Evolutionary conservation across 1,140 invertebrate species (phyloP).

Genomic region (Trichonephila inaurata): DNA sequence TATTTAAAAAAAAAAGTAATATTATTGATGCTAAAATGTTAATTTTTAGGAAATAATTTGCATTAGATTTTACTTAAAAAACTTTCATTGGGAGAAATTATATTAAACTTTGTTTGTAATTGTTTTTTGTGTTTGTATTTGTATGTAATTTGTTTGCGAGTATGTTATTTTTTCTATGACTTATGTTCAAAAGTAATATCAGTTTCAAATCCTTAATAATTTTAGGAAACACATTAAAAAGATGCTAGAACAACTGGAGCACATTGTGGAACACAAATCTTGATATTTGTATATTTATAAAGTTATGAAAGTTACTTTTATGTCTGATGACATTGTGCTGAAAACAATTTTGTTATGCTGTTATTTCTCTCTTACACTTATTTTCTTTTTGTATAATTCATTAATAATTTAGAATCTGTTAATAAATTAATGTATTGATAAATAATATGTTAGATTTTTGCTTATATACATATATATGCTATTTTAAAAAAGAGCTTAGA

Average conservation of each 20-base stretch:
- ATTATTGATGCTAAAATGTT: too few species aligned
- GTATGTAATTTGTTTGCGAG: too few species aligned
- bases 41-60: neutral
- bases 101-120: neutral
- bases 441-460: neutral
- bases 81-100: neutral
- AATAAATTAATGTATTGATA: neutral
- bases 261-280: slow-evolving; percentile 70
- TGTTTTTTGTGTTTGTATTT: too few species aligned
- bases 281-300: slow-evolving; percentile 23
- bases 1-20: too few species aligned
- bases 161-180: neutral
- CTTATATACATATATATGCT: neutral
- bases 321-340: neutral
- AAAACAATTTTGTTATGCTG: neutral
- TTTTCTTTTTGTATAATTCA: neutral
- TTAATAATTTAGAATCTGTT: neutral
- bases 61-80: neutral
- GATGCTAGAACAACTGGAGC: slow-evolving; percentile 65
- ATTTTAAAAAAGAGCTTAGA: neutral
- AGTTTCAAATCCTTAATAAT: slow-evolving; percentile 28
- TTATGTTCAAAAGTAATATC: neutral
- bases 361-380: neutral
- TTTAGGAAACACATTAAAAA: slow-evolving; percentile 71
- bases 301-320: neutral